Conservation (phyloP, 2,888 invertebrate species). For the Cheilosia grossa region DNA sequence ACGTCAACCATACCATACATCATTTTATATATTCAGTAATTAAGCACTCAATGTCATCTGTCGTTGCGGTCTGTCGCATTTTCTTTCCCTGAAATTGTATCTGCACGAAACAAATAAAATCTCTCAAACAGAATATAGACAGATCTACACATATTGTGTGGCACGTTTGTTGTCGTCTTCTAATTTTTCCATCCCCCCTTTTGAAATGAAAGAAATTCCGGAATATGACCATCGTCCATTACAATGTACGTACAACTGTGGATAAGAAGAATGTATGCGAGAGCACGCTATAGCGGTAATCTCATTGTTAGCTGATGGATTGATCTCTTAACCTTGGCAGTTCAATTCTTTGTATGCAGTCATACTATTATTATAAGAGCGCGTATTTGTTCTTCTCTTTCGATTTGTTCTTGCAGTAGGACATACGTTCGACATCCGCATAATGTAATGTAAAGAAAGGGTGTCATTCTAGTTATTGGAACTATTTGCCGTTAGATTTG, state of each 20-base stretch:
- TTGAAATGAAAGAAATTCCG: slow-evolving; percentile 31
- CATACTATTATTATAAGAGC: slow-evolving; percentile 3
- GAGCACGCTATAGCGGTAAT: slow-evolving; percentile 69
- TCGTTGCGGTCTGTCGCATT: slow-evolving; percentile 72
- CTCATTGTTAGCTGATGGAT: slow-evolving; percentile 68
- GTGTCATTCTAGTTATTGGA: slow-evolving; percentile 37
- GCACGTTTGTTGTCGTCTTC: slow-evolving; percentile 21
- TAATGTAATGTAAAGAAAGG: slow-evolving; percentile 8
- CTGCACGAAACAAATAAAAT: slow-evolving; percentile 21
- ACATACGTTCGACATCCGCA: not conserved
- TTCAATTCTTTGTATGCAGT: slow-evolving; percentile 42
- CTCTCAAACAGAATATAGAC: slow-evolving; percentile 18
- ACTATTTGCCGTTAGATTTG: slow-evolving; percentile 43
- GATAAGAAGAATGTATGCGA: slow-evolving; percentile 49
- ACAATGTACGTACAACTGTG: slow-evolving; percentile 20
- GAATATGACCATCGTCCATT: slow-evolving; percentile 60
- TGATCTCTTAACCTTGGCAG: slow-evolving; percentile 72
- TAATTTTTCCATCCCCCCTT: slow-evolving; percentile 27
- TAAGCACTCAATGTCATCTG: slow-evolving; percentile 72
- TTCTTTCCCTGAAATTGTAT: slow-evolving; percentile 67
- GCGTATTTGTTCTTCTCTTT: slow-evolving; percentile 37
- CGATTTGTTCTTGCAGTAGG: slow-evolving; percentile 17
- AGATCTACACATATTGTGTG: slow-evolving; percentile 41
- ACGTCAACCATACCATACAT: slow-evolving; percentile 50
- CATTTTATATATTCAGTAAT: slow-evolving; percentile 59